These are phyloP conservation scores for Andrena chrysosceles DNA, from an alignment of 2,888 invertebrate genomes.

Conservation along the genomic window DNA sequence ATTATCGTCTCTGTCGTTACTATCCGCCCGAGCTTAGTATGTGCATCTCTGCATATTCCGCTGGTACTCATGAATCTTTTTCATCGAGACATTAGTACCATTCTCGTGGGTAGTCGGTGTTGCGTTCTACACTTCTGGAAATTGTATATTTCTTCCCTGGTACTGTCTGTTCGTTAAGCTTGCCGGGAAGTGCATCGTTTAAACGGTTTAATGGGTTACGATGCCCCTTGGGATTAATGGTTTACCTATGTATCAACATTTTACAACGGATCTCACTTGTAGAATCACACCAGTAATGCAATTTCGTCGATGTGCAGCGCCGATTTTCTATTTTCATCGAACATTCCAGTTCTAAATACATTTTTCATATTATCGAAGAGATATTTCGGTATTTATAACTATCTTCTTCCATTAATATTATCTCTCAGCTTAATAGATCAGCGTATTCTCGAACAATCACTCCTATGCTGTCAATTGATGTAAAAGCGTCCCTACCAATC, in stretches of 20 bases:
- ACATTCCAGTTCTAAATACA: too few relatives aligned
- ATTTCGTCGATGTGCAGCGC: neutral
- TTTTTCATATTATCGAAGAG: too few relatives aligned
- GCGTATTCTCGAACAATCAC: too few relatives aligned
- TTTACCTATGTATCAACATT: neutral
- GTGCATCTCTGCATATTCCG: neutral
- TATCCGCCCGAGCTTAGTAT: neutral
- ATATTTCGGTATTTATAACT: too few relatives aligned
- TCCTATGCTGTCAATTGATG: too few relatives aligned
- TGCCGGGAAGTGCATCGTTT: neutral
- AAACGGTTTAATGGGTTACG: conserved; percentile 1
- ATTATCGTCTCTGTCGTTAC: neutral
- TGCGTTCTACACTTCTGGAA: neutral
- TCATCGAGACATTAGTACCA: neutral
- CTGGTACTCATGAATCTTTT: neutral
- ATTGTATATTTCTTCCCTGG: neutral
- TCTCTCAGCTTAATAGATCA: too few relatives aligned
- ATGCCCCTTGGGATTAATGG: neutral
- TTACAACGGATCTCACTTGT: neutral
- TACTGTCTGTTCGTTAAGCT: neutral
- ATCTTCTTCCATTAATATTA: too few relatives aligned
- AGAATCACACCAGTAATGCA: neutral
- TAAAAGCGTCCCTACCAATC: too few relatives aligned
- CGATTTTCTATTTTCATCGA: too few relatives aligned
- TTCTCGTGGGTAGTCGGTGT: neutral